Conservation (phyloP, 2,113 vertebrate species). For the Saccopteryx leptura region DNA sequence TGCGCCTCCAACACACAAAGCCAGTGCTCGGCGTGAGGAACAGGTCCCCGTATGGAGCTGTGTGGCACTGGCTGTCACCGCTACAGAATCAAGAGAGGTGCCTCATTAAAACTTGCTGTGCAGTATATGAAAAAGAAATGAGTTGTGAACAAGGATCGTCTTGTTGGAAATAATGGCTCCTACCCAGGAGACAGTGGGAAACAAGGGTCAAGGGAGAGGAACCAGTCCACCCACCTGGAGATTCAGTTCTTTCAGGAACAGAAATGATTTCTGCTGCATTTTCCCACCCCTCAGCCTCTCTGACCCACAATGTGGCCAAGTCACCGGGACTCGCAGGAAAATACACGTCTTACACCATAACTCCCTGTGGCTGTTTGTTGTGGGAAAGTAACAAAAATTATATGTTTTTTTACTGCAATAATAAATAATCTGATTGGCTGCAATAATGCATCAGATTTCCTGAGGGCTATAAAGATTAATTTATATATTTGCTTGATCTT, state of each 20-base stretch:
- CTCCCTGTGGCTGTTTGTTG: conserved; percentile 66
- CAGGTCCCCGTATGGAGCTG: fast-evolving
- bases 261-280: conserved; percentile 67
- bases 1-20: neutral
- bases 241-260: conserved; percentile 49
- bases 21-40: neutral
- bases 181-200: neutral
- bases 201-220: neutral
- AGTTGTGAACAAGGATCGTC: conserved; percentile 59
- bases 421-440: conserved; percentile 58
- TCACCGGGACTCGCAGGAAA: conserved; percentile 74
- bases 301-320: conserved; percentile 61
- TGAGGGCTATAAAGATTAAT: conserved; percentile 58
- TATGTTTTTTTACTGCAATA: conserved; percentile 43
- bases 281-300: conserved; percentile 50
- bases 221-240: conserved; percentile 21
- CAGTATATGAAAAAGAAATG: conserved; percentile 43
- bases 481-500: conserved; percentile 66
- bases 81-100: neutral
- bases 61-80: neutral
- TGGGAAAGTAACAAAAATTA: conserved; percentile 73
- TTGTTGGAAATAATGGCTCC: conserved; percentile 51
- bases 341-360: conserved; percentile 72
- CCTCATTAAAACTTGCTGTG: conserved; percentile 56
- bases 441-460: conserved; percentile 74